Evolutionary conservation across 2,113 vertebrate genomes (phyloP).

Genomic region (Procavia capensis): DNA sequence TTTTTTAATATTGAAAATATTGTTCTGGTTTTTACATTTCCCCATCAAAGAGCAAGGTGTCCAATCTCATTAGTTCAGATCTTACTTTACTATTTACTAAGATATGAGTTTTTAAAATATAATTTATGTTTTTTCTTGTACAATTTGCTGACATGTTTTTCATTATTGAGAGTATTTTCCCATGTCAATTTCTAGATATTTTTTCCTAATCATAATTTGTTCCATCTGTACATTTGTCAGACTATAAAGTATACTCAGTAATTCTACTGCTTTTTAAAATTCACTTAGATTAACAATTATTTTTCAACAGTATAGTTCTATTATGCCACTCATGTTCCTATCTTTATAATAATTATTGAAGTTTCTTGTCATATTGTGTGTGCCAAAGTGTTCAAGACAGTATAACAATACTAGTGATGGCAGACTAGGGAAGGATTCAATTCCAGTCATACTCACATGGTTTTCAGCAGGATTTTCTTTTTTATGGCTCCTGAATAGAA

Average conservation of each 20-base stretch:
- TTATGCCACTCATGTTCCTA: not conserved
- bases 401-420: not conserved
- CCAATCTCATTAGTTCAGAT: not conserved
- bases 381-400: not conserved
- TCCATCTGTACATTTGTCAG: not conserved
- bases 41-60: not conserved
- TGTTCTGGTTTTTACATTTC: not conserved
- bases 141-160: not conserved
- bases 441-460: too few species aligned
- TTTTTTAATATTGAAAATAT: not conserved
- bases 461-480: not conserved
- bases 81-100: not conserved
- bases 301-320: not conserved
- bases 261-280: not conserved
- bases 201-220: not conserved
- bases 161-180: not conserved
- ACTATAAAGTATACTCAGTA: not conserved
- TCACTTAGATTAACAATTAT: not conserved
- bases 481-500: not conserved
- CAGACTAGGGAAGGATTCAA: not conserved
- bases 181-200: not conserved
- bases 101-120: not conserved
- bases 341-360: not conserved
- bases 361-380: conserved; percentile 36
- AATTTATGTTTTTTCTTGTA: not conserved